Percentiles rank a stretch among this genome's conserved stretches.
Evolutionary conservation across 2,797 vertebrate species (phyloP).

Genomic region (Sebastes vulpes): DNA sequence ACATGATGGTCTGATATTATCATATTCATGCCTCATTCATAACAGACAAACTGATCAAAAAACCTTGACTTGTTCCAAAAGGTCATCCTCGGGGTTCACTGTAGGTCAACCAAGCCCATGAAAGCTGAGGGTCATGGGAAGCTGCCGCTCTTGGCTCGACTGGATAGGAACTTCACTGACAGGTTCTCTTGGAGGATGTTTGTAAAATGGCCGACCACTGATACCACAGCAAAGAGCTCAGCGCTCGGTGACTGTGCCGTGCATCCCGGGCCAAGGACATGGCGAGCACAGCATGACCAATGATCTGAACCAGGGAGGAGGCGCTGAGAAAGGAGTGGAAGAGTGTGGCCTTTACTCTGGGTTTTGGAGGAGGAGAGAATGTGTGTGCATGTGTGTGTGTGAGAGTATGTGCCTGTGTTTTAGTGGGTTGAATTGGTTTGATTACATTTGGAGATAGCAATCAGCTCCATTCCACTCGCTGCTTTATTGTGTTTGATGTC

Average conservation of each 20-base stretch:
- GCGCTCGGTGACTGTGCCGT: slow-evolving; percentile 56
- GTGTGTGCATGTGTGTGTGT: slow-evolving; percentile 1
- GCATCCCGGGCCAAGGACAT: slow-evolving; percentile 73
- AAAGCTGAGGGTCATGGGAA: slow-evolving; percentile 82
- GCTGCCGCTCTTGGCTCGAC: slow-evolving; percentile 68
- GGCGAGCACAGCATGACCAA: slow-evolving; percentile 75
- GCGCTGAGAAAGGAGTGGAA: slow-evolving; percentile 49
- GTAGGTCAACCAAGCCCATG: slow-evolving; percentile 63
- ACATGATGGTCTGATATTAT: slow-evolving; percentile 61
- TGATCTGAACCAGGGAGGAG: slow-evolving; percentile 71
- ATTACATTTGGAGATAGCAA: slow-evolving; percentile 81
- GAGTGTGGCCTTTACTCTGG: slow-evolving; percentile 64
- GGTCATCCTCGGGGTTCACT: slow-evolving; percentile 65
- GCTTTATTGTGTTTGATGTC: slow-evolving; percentile 82
- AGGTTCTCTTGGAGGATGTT: slow-evolving; percentile 78
- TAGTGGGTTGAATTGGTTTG: slow-evolving; percentile 71
- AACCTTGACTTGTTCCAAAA: slow-evolving; percentile 32
- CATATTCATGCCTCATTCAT: slow-evolving; percentile 61
- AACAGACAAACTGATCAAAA: slow-evolving; percentile 61
- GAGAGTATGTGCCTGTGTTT: slow-evolving; percentile 64
- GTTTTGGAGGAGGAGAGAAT: slow-evolving; percentile 50
- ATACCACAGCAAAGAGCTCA: slow-evolving; percentile 79
- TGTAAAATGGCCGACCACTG: slow-evolving; percentile 79
- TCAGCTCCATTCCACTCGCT: slow-evolving; percentile 67
- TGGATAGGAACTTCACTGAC: slow-evolving; percentile 75